Evolutionary conservation across 2,797 vertebrate genomes (phyloP).

Genomic region (Sebastes aleutianus): DNA sequence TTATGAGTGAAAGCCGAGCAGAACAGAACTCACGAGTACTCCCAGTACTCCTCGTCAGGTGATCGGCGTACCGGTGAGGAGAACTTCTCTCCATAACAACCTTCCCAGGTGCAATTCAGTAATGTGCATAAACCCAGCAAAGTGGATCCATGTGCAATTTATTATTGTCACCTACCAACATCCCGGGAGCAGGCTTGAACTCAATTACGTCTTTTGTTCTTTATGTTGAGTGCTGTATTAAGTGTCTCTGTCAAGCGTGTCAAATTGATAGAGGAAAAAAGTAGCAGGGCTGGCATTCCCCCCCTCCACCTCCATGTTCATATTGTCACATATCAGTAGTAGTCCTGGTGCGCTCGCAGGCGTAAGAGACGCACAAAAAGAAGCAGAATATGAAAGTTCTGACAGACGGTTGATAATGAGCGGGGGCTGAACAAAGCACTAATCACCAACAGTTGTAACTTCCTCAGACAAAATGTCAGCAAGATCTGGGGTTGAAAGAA

Average conservation of each 20-base stretch:
- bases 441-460: constrained; percentile 47
- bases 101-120: constrained; percentile 67
- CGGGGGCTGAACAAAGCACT: constrained; percentile 43
- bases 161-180: constrained; percentile 69
- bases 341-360: constrained; percentile 1
- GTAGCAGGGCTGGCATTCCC: neutral
- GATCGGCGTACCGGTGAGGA: constrained; percentile 46
- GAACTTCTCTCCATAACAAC: constrained; percentile 56
- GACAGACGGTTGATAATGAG: constrained; percentile 54
- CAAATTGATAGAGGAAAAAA: constrained; percentile 48
- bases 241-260: constrained; percentile 62
- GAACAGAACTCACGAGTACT: constrained; percentile 48
- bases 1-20: constrained; percentile 3
- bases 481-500: constrained; percentile 1
- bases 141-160: constrained; percentile 68
- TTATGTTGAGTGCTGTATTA: constrained; percentile 68
- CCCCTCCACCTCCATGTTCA: neutral
- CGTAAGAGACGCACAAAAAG: constrained; percentile 19
- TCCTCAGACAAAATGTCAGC: constrained; percentile 42
- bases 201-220: constrained; percentile 65
- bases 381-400: constrained; percentile 32
- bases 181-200: constrained; percentile 62
- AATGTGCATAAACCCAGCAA: constrained; percentile 56
- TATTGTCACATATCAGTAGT: constrained; percentile 18
- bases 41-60: constrained; percentile 66